Evolutionary conservation across 2,113 vertebrate genomes (phyloP).

Genomic region (Echinops telfairi): DNA sequence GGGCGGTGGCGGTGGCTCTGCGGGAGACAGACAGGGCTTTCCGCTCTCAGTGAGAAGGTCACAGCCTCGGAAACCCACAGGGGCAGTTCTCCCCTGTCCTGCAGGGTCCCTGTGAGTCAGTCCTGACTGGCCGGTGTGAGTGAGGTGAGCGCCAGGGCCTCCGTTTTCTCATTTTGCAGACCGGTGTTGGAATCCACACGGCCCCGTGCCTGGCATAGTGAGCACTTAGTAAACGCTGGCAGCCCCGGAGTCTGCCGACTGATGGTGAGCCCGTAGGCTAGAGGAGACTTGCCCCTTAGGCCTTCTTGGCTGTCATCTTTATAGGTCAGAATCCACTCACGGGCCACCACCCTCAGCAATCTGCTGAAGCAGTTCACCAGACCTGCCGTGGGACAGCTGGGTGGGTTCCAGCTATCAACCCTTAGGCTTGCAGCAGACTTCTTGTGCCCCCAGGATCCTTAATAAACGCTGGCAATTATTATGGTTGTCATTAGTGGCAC

Average conservation of each 20-base stretch:
- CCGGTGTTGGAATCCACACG: neutral
- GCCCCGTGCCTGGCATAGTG: no score
- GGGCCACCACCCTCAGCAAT: neutral
- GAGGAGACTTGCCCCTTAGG: neutral
- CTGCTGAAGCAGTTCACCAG: neutral
- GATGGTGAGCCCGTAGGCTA: neutral
- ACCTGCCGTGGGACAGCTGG: neutral
- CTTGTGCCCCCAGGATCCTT: neutral
- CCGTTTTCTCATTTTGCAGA: conserved; percentile 40
- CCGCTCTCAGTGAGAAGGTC: no score
- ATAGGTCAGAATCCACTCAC: neutral
- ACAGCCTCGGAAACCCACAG: no score
- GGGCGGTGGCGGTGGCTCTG: no score
- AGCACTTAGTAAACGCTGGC: neutral
- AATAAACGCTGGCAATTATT: neutral
- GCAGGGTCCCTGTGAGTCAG: no score
- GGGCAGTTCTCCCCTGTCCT: no score
- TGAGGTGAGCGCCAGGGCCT: neutral
- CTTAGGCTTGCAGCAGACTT: neutral
- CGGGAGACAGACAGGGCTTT: no score
- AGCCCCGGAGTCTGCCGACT: neutral
- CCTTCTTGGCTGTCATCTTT: neutral
- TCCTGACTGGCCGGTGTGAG: no score
- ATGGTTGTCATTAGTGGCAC: neutral
- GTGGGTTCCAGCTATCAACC: neutral